Conservation (phyloP, 2,113 vertebrate genomes). For the Nanorana parkeri region DNA sequence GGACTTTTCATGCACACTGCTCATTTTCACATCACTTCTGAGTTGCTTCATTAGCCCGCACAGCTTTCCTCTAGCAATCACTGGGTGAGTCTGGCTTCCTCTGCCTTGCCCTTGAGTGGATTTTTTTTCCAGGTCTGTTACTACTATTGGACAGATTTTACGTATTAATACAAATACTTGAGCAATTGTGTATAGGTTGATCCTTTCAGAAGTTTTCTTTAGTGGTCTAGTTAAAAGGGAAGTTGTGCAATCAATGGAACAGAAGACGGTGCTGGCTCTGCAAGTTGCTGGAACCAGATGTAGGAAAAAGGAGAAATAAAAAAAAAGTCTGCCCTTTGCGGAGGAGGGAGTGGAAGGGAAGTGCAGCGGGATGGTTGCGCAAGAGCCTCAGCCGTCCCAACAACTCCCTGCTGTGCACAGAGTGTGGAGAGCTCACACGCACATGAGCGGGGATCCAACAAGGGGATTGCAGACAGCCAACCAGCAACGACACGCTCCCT, state of each 20-base stretch:
- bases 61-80: too few species aligned
- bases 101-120: too few species aligned
- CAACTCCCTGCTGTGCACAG: slow-evolving; percentile 50
- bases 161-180: too few species aligned
- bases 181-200: too few species aligned
- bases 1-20: too few species aligned
- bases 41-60: too few species aligned
- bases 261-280: not conserved
- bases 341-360: slow-evolving; percentile 37
- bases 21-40: too few species aligned
- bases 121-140: too few species aligned
- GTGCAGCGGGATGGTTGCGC: slow-evolving; percentile 28
- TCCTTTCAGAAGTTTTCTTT: too few species aligned
- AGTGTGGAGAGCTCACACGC: slow-evolving; percentile 45
- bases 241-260: not conserved
- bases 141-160: too few species aligned
- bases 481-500: not conserved
- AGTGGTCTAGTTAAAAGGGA: too few species aligned
- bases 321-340: slow-evolving; percentile 35
- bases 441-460: slow-evolving; percentile 46
- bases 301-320: not conserved
- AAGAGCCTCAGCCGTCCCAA: slow-evolving; percentile 46
- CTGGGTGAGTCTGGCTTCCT: too few species aligned
- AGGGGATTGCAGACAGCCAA: slow-evolving; percentile 39
- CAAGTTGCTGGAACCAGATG: not conserved